phyloP scores from a whole-genome alignment of 2,888 invertebrate species.

The Microplitis manilae region DNA sequence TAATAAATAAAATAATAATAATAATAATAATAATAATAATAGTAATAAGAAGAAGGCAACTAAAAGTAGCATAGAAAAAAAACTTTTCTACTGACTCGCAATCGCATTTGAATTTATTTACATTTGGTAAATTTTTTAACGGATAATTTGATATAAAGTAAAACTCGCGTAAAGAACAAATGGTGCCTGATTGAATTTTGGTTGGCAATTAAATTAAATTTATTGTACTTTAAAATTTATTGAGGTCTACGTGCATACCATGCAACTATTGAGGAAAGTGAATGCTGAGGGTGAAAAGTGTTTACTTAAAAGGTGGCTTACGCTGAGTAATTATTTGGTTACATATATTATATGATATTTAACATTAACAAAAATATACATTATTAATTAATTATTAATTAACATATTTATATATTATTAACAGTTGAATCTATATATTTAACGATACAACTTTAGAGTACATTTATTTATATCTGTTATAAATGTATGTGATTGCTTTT shows the following conservation, averaged over 20 bases:
- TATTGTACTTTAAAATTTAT: not conserved
- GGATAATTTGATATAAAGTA: not conserved
- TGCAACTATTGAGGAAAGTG: not conserved
- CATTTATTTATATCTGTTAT: conserved; percentile 65
- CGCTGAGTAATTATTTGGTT: not conserved
- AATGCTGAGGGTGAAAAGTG: conserved; percentile 7
- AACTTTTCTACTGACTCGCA: conserved; percentile 50
- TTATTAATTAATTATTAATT: conserved; percentile 5
- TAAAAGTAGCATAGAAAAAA: not conserved
- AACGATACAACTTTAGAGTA: conserved; percentile 34
- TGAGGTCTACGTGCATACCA: not conserved
- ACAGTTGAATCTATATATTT: conserved; percentile 55
- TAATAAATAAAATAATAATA: conserved; percentile 12
- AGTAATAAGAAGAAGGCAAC: not conserved
- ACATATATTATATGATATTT: conserved; percentile 5
- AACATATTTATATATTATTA: conserved; percentile 3
- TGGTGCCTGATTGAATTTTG: not conserved
- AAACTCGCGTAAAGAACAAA: not conserved
- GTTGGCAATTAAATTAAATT: not conserved
- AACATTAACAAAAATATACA: conserved; percentile 4
- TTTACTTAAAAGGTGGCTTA: not conserved
- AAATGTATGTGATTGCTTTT: conserved; percentile 66
- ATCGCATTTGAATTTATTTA: conserved; percentile 13
- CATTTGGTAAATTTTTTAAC: not conserved
- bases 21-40: too few species aligned